These are phyloP conservation scores for Silurus aristotelis DNA, from an alignment of 2,797 vertebrate genomes.

Conservation along the genomic window DNA sequence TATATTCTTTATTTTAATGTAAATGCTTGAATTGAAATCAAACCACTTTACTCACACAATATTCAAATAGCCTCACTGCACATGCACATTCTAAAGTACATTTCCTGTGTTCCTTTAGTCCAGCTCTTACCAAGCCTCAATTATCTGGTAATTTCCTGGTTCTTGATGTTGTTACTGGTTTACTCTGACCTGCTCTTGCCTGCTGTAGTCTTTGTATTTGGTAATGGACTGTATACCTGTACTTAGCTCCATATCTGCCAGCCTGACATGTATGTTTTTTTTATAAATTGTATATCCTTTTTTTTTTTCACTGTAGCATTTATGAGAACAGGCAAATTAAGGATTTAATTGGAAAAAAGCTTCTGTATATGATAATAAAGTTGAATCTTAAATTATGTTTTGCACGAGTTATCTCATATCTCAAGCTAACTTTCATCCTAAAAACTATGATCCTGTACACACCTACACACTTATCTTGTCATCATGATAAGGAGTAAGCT, in stretches of 20 bases:
- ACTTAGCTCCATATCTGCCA: too few species aligned
- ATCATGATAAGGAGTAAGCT: conserved; percentile 18
- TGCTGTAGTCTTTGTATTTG: too few species aligned
- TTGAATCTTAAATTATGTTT: conserved; percentile 33
- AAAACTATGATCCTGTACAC: conserved; percentile 34
- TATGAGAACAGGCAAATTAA: not conserved
- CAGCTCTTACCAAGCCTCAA: too few species aligned
- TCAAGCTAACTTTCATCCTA: conserved; percentile 60
- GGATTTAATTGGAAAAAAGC: not conserved
- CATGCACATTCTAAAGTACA: too few species aligned
- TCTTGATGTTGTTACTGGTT: too few species aligned
- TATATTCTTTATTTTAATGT: not conserved
- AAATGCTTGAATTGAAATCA: too few species aligned
- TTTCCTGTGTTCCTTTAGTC: too few species aligned
- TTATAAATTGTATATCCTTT: not conserved
- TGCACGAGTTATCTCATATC: conserved; percentile 56
- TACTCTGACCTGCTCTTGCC: too few species aligned
- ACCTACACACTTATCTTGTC: conserved; percentile 27
- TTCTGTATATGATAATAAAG: not conserved
- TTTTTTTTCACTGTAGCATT: not conserved
- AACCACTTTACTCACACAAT: too few species aligned
- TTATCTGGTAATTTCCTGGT: too few species aligned
- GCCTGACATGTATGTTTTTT: not conserved
- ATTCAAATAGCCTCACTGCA: too few species aligned
- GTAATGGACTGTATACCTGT: too few species aligned